Conservation (phyloP, 2,113 vertebrate genomes). For the Plectropomus leopardus region DNA sequence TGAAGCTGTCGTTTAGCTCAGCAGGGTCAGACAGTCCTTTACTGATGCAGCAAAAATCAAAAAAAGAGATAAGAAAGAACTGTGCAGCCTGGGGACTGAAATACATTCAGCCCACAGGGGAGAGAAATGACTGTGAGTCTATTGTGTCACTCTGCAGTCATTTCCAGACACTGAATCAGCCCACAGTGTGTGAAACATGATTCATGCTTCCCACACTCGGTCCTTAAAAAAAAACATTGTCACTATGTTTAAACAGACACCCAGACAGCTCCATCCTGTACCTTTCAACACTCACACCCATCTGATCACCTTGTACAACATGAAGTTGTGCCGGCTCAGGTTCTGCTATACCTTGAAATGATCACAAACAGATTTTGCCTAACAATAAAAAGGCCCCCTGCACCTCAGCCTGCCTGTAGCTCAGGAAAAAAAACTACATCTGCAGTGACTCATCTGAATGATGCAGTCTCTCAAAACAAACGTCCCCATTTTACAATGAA, state of each 20-base stretch:
- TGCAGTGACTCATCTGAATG: constrained; percentile 45
- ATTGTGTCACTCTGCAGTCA: constrained; percentile 35
- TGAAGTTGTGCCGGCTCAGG: not conserved
- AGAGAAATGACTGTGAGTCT: constrained; percentile 10
- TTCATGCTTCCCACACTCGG: constrained; percentile 39
- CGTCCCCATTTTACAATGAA: constrained; percentile 42
- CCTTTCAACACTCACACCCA: not conserved
- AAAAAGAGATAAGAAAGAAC: constrained; percentile 37
- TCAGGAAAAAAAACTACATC: not conserved
- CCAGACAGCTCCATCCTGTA: constrained; percentile 8
- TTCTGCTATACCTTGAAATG: not conserved
- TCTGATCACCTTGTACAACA: not conserved
- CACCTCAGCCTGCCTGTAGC: not conserved
- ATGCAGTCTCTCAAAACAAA: constrained; percentile 32
- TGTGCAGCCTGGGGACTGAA: constrained; percentile 10
- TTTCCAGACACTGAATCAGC: constrained; percentile 57
- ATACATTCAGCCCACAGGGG: constrained; percentile 33
- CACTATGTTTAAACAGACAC: constrained; percentile 35
- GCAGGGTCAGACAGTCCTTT: constrained; percentile 33
- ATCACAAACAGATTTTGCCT: not conserved
- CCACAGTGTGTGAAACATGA: constrained; percentile 25
- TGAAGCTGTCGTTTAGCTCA: constrained; percentile 26
- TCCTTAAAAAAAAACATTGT: constrained; percentile 17
- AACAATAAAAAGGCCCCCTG: no score
- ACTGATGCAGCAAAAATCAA: constrained; percentile 45